Evolutionary conservation across 2,797 vertebrate genomes (phyloP).

Genomic region (Parauchenoglanis ngamensis): DNA sequence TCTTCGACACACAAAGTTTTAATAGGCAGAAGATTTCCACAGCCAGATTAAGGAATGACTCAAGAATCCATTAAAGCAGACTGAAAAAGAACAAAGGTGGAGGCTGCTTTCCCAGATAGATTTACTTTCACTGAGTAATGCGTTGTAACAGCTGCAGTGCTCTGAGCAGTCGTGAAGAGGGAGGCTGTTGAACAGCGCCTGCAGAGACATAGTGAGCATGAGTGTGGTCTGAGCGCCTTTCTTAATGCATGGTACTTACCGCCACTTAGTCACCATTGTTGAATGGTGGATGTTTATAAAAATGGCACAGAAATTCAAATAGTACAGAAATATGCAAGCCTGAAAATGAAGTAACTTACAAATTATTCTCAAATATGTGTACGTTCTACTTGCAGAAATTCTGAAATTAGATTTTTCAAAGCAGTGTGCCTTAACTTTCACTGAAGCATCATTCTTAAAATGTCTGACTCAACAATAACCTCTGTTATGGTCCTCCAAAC

Average conservation of each 20-base stretch:
- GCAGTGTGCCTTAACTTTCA: not conserved
- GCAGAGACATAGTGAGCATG: not conserved
- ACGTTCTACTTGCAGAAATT: not conserved
- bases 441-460: not conserved
- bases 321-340: not conserved
- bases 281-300: not conserved
- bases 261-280: conserved; percentile 20
- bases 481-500: not conserved
- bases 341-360: not conserved
- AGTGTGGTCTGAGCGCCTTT: conserved; percentile 18
- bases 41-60: conserved; percentile 56
- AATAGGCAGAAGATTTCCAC: conserved; percentile 51
- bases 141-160: conserved; percentile 68
- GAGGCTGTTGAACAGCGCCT: conserved; percentile 26
- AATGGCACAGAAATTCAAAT: conserved; percentile 3
- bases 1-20: conserved; percentile 2
- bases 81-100: conserved; percentile 63
- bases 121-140: conserved; percentile 70
- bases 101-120: conserved; percentile 68
- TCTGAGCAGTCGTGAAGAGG: conserved; percentile 45
- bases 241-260: conserved; percentile 22
- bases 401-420: not conserved
- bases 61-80: conserved; percentile 62
- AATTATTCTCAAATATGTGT: not conserved
- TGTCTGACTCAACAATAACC: not conserved